phyloP scores from a whole-genome alignment of 2,113 vertebrate species.

The Lonchura striata region DNA sequence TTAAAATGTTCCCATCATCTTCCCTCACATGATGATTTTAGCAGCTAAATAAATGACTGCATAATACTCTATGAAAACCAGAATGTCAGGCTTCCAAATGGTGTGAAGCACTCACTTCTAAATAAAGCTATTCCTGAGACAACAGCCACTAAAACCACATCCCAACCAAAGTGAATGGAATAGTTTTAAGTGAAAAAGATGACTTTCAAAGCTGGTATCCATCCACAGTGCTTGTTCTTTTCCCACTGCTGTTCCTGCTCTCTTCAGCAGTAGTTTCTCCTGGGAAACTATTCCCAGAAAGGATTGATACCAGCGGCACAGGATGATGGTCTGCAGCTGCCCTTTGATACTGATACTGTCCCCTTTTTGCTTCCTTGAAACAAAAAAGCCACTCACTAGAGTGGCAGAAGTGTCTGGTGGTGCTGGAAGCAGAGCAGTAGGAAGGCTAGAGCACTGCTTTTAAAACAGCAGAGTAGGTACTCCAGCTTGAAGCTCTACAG shows the following conservation, averaged over 20 bases:
- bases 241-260: neutral
- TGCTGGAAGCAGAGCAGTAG: neutral
- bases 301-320: neutral
- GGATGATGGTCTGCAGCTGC: neutral
- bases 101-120: neutral
- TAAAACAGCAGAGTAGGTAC: neutral
- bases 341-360: neutral
- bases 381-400: neutral
- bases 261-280: neutral
- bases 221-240: neutral
- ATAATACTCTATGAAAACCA: neutral
- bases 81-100: neutral
- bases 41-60: constrained; percentile 7
- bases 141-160: neutral
- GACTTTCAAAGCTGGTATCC: neutral
- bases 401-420: constrained; percentile 15
- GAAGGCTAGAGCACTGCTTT: neutral
- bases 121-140: constrained; percentile 37
- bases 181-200: neutral
- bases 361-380: neutral
- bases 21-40: neutral
- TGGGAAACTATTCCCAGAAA: neutral
- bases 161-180: neutral
- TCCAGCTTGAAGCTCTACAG: constrained; percentile 5
- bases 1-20: neutral